Evolutionary conservation across 2,113 vertebrate species (phyloP).

Genomic region (Synchiropus splendidus): DNA sequence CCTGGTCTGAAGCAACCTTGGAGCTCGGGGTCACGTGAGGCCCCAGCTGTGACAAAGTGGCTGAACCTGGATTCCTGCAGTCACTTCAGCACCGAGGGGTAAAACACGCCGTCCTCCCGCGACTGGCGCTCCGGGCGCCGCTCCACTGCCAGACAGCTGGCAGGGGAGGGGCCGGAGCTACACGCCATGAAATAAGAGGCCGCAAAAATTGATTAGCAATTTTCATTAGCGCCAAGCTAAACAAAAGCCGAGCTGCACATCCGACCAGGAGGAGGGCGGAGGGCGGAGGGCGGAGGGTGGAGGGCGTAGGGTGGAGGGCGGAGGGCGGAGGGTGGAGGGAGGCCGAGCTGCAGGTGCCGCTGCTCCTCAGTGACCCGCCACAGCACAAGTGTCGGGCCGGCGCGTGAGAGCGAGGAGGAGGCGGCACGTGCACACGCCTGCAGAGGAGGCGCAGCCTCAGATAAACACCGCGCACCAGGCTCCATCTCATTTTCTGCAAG

Average conservation of each 20-base stretch:
- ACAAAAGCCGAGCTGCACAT: no score
- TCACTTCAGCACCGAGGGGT: constrained; percentile 86
- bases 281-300: no score
- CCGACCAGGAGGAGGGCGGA: constrained; percentile 8
- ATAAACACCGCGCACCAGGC: constrained; percentile 74
- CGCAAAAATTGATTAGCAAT: constrained; percentile 87
- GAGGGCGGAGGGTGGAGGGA: no score
- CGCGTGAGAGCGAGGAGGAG: constrained; percentile 43
- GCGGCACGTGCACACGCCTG: constrained; percentile 2
- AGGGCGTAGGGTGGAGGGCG: no score
- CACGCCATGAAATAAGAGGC: constrained; percentile 84
- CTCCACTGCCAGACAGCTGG: constrained; percentile 86
- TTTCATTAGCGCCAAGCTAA: constrained; percentile 78
- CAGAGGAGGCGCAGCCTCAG: constrained; percentile 74
- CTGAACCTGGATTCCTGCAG: no score
- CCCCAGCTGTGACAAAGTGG: no score
- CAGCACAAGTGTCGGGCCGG: no score
- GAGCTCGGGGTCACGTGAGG: no score
- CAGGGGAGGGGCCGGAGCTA: constrained; percentile 85
- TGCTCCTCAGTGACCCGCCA: no score
- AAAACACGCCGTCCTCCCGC: constrained; percentile 80
- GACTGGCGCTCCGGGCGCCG: constrained; percentile 92
- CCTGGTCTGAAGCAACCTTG: no score
- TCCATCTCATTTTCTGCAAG: constrained; percentile 82
- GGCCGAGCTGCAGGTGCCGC: no score